Base-by-base conservation (phyloP, 2,888 invertebrate species). In the Xiphydria camelus region DNA sequence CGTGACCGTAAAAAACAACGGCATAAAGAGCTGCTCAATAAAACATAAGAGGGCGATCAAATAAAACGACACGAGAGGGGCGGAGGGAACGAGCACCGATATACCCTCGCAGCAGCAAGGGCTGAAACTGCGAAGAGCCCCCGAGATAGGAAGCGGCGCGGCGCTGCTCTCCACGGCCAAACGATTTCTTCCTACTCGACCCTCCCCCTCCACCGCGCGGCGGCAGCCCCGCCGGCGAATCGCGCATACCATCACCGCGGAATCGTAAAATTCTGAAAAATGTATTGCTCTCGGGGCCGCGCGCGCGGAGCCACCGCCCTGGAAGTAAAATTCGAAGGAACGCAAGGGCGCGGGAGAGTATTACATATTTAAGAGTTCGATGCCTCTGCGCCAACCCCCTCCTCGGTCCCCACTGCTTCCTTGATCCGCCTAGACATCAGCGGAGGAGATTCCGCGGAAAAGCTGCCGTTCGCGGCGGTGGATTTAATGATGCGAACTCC, bases 341-440 rank as follows among this genome's bases (percentile, higher is more conserved):
- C 39, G 37, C 46, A 45, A 50, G 47, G 48, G 52, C 53, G 45
- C 49, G 45, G 61, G n/a, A n/a, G n/a, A n/a, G 47, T 63, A 54
- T 50, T 61, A 59, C 57, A 65, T 65, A 62, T 65, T 65, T 64
- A 57, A 65, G 47, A 45, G 56, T 53, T 57, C 60, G 59, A 62
- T 61, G n/a, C n/a, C n/a, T n/a, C n/a, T n/a, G n/a, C n/a, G n/a
- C n/a, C n/a, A n/a, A n/a, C n/a, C 62, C 55, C 60, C 53, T 51
- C 47, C 47, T 36, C 50, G 45, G 40, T 50, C 49, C 45, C 29
- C 25, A n/a, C n/a, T n/a, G n/a, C n/a, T n/a, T n/a, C n/a, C n/a
- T n/a, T n/a, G n/a, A n/a, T n/a, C n/a, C n/a, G n/a, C n/a, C n/a
- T n/a, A n/a, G n/a, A n/a, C n/a, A n/a, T n/a, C n/a, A n/a, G n/a